A percentile compares a stretch with the other conserved stretches of the same genome.
Conservation (phyloP, 2,888 invertebrate genomes). For the Automeris io region DNA sequence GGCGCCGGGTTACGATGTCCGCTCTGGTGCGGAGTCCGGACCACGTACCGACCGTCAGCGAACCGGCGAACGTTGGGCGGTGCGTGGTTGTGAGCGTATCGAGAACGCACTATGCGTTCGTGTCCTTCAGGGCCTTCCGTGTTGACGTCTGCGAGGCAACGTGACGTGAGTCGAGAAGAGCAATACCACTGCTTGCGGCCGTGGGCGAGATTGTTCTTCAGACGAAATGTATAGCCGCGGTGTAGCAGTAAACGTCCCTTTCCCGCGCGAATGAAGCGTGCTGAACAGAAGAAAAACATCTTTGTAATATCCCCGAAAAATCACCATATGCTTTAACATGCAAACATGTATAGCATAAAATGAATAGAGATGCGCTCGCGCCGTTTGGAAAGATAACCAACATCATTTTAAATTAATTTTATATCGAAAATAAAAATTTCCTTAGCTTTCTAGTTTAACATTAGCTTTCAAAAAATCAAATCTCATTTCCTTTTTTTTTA, state of each 20-base stretch:
- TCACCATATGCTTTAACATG: too few relatives aligned
- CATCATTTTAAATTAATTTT: slow-evolving; percentile 1
- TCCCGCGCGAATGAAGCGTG: slow-evolving; percentile 69
- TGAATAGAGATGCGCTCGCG: too few relatives aligned
- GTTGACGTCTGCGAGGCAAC: slow-evolving; percentile 69
- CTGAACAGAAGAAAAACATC: slow-evolving; percentile 27
- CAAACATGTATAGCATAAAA: too few relatives aligned
- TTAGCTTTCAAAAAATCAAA: too few relatives aligned
- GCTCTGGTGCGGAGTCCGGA: slow-evolving; percentile 70
- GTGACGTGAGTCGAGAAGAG: slow-evolving; percentile 66
- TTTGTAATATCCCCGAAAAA: slow-evolving; percentile 19
- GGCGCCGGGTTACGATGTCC: slow-evolving; percentile 69
- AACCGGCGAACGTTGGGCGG: slow-evolving; percentile 70
- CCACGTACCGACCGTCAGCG: slow-evolving; percentile 69
- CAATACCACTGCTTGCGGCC: slow-evolving; percentile 74
- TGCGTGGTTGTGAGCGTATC: slow-evolving; percentile 69
- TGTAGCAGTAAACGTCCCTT: slow-evolving; percentile 65
- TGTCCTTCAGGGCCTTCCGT: slow-evolving; percentile 71
- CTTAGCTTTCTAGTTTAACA: too few relatives aligned
- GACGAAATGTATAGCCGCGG: slow-evolving; percentile 68
- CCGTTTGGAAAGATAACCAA: neutral
- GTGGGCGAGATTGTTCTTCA: slow-evolving; percentile 71
- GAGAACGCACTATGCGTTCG: slow-evolving; percentile 69
- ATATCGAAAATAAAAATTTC: too few relatives aligned
- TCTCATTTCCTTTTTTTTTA: too few relatives aligned